Evolutionary conservation across 2,888 invertebrate genomes (phyloP), one percentile per base, ranked within the genome.

Genomic region (Ectemnius continuus): DNA sequence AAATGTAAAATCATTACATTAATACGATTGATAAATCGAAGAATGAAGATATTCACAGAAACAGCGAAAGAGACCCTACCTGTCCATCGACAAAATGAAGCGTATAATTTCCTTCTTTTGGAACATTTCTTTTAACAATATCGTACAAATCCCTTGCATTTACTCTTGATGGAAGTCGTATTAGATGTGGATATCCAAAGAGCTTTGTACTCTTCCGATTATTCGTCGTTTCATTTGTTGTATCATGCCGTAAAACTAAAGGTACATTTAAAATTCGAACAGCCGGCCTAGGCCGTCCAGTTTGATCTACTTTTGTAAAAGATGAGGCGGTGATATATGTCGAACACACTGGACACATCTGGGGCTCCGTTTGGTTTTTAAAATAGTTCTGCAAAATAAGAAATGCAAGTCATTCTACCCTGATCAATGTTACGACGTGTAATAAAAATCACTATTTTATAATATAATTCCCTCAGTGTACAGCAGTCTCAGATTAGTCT

Each of bases 401-500:
- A 82, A 63, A 81, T 71, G 85, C 82, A 23, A 18, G 13, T 18
- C 26, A 26, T 58, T 58, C 36, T 36, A 11, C 8, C 36, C 36
- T 36, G 36, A 8, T 8, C 4, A 20, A n/a, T 36, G 1, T 28
- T 18, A 48, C 1, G 13, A 11, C 20, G 16, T 36, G 18, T 36
- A 48, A 18, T 61, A 14, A 26, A 67, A 62, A 13, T 61, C 18
- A 36, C n/a, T 11, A 5, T 45, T 6, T 6, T 28, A 68, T 63
- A 76, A 62, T 71, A 56, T 45, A 16, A 56, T 64, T 84, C 90
- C 88, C 89, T 90, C 90, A 90, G 88, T 84, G 59, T 90, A 91
- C 91, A 93, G 93, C 94, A 94, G 94, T 92, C 92, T 93, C 93
- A 95, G 95, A 95, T 92, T 95, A 95, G 95, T 95, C 95, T 95